These are phyloP conservation scores for Pelecanus crispus DNA, from an alignment of 2,113 vertebrate species.

Conservation along the genomic window DNA sequence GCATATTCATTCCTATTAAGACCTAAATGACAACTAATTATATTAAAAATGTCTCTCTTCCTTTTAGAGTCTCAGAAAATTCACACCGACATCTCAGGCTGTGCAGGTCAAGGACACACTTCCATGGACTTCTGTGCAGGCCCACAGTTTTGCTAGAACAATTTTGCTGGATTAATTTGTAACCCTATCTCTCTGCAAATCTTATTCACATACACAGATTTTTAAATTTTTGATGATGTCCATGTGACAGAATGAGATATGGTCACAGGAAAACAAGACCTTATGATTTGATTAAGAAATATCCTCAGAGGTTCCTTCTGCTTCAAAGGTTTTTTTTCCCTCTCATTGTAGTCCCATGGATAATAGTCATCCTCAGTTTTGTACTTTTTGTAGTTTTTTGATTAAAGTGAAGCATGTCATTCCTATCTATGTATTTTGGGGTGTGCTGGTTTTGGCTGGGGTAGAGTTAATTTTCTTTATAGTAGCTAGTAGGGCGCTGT, in stretches of 20 bases:
- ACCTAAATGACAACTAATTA: background rate
- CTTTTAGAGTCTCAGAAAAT: background rate
- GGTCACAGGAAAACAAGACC: background rate
- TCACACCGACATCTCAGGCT: background rate
- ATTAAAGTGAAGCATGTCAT: background rate
- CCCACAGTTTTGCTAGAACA: background rate
- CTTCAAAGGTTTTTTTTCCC: background rate
- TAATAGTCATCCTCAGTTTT: background rate
- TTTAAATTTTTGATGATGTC: background rate
- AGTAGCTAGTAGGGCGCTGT: too few relatives aligned
- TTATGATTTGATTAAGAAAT: background rate
- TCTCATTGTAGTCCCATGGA: background rate
- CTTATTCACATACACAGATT: background rate
- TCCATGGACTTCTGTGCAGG: background rate
- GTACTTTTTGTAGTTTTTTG: background rate
- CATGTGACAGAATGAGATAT: background rate
- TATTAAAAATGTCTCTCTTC: background rate
- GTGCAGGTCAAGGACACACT: background rate
- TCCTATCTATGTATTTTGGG: background rate
- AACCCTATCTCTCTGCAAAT: background rate
- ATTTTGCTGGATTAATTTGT: background rate
- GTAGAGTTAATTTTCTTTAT: too few relatives aligned
- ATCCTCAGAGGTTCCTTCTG: background rate
- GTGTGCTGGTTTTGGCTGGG: too few relatives aligned
- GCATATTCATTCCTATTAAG: background rate